Base-by-base conservation (phyloP, 1,140 invertebrate species). In the Neodiprion virginianus region DNA sequence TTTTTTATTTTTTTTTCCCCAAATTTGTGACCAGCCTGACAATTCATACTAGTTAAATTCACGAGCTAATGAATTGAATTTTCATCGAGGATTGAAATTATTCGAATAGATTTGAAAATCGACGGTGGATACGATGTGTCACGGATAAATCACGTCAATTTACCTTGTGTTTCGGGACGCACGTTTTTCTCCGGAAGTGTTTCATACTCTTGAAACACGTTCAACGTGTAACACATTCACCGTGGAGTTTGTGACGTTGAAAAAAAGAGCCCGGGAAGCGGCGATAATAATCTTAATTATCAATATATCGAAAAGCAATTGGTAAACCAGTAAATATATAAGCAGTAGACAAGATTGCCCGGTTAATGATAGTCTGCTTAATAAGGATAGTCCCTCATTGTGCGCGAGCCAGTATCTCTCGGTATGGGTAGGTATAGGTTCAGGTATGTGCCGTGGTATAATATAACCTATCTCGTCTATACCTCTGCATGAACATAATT, bases 311-410 rank as follows among this genome's bases (percentile, higher is more conserved):
- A 81, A 81, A 79, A 77, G 76, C 75, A 79, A 82, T 76, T 82
- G 76, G 78, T 74, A 77, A 71, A 76, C 53, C 71, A 77, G 77
- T 79, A 77, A 79, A 79, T 78, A 40, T 40, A 40, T 40, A 40
- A 72, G 81, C 83, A 84, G 81, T 82, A 80, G 82, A 76, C 80
- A 77, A 80, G 81, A 84, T 85, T 83, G 81, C 79, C 74, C 77
- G 67, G 78, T 83, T 84, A 85, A 85, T 85, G 81, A 86, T 85
- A 85, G 82, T 80, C 79, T 80, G 76, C 80, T 85, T 85, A 85
- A 85, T 85, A 85, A 85, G 81, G 78, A 78, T 40, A 80, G 78
- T 78, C 79, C 81, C 81, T 81, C 78, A 77, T 75, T 77, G 74
- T 75, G 76, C 77, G 76, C 75, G 77, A 77, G 68, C 73, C 69